Percentiles rank a stretch among this genome's conserved stretches.
Evolutionary conservation across 2,888 invertebrate species (phyloP).

Genomic region (Calliphora vomitoria): DNA sequence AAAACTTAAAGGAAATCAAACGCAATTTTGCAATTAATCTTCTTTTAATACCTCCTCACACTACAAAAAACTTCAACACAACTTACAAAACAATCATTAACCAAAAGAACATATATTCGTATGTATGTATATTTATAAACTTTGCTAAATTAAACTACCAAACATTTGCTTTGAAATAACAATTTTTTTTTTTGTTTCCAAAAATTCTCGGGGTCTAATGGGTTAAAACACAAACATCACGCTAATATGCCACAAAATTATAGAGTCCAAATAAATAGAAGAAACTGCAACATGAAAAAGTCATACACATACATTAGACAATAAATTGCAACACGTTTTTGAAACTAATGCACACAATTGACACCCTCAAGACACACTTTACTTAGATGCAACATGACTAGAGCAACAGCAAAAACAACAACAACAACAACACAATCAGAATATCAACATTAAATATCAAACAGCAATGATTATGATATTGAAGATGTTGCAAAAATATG

Average conservation of each 20-base stretch:
- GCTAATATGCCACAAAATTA: slow-evolving; percentile 78
- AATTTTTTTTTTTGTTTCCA: background rate
- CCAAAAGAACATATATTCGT: no score
- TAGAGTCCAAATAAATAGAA: slow-evolving; percentile 76
- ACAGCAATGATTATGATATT: slow-evolving; percentile 52
- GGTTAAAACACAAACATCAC: slow-evolving; percentile 32
- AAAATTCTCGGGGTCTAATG: background rate
- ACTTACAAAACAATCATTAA: no score
- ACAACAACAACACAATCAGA: slow-evolving; percentile 32
- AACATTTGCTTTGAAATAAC: background rate
- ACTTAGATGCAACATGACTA: slow-evolving; percentile 28
- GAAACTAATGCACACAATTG: slow-evolving; percentile 78
- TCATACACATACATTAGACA: slow-evolving; percentile 67
- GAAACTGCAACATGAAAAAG: slow-evolving; percentile 11
- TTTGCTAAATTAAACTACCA: background rate
- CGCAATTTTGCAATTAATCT: no score
- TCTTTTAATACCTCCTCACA: no score
- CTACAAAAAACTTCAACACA: no score
- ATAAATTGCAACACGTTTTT: slow-evolving; percentile 74
- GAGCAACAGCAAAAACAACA: background rate
- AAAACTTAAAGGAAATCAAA: no score
- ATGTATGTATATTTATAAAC: no score
- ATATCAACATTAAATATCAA: background rate
- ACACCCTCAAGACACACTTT: slow-evolving; percentile 82
- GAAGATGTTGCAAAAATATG: slow-evolving; percentile 9